Percentiles rank a stretch among this genome's conserved stretches.
These are phyloP conservation scores for Schizopygopsis pylzovi DNA, from an alignment of 2,797 vertebrate genomes.

Conservation along the genomic window DNA sequence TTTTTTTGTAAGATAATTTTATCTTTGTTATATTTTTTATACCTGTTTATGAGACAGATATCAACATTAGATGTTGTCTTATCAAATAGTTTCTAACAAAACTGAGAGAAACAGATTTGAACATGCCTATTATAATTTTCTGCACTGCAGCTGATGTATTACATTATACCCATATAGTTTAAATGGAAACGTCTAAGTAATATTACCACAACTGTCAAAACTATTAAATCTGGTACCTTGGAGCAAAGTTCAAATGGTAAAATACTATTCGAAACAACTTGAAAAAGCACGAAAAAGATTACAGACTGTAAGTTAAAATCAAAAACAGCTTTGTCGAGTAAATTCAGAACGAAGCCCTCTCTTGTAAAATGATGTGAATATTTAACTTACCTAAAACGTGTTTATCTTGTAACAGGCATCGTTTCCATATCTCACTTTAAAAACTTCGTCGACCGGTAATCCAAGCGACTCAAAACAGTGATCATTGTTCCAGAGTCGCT, in stretches of 20 bases:
- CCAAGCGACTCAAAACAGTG: slow-evolving; percentile 26
- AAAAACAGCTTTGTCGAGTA: background rate
- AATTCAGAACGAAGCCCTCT: background rate
- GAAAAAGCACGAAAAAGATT: background rate
- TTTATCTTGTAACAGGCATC: slow-evolving; percentile 20
- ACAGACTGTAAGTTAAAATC: background rate
- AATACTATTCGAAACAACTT: background rate
- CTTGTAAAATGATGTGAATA: background rate
- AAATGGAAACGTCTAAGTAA: background rate
- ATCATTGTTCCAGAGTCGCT: slow-evolving; percentile 22
- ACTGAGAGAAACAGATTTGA: background rate
- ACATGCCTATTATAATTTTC: background rate
- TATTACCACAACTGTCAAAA: background rate
- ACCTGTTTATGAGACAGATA: background rate
- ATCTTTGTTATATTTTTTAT: slow-evolving; percentile 55
- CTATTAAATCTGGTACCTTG: background rate
- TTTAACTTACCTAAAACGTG: slow-evolving; percentile 46
- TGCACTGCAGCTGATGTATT: background rate
- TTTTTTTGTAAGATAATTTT: slow-evolving; percentile 33
- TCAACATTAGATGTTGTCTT: background rate
- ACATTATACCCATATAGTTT: background rate
- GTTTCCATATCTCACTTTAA: slow-evolving; percentile 27
- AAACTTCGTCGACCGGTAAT: slow-evolving; percentile 12
- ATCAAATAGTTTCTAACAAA: no score
- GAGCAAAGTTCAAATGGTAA: background rate